Evolutionary conservation across 1,140 invertebrate species (phyloP).

Genomic region (Ceratina japonica): DNA sequence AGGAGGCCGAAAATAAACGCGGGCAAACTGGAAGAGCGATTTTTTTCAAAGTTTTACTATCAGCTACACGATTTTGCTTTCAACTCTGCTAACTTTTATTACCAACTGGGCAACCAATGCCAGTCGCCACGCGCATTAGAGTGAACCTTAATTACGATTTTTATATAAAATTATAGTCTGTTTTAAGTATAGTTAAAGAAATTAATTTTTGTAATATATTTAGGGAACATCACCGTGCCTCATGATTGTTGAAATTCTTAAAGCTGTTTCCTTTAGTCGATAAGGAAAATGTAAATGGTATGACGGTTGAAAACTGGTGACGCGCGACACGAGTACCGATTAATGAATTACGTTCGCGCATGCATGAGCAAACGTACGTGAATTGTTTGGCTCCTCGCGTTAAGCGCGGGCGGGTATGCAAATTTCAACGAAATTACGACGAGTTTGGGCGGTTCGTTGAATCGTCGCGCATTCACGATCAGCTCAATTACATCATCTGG

Average conservation of each 20-base stretch:
- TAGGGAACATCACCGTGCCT: no score
- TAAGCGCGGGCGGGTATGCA: neutral
- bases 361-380: neutral
- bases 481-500: slow-evolving; percentile 8
- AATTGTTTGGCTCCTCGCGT: neutral
- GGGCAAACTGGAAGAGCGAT: no score
- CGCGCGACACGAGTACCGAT: neutral
- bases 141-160: no score
- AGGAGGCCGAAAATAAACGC: no score
- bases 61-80: slow-evolving; percentile 1
- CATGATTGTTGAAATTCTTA: no score
- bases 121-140: neutral
- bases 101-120: neutral
- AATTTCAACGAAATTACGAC: neutral
- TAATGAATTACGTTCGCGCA: neutral
- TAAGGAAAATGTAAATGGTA: neutral
- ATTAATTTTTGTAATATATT: no score
- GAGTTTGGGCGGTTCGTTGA: slow-evolving; percentile 6
- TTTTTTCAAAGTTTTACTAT: no score
- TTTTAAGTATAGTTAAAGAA: no score
- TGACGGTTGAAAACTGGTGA: neutral
- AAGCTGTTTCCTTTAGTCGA: no score
- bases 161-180: no score
- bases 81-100: neutral
- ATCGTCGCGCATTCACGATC: neutral